A percentile compares a stretch with the other conserved stretches of the same genome.
Conservation (phyloP, 2,113 vertebrate genomes). For the Rhinoptilus africanus region DNA sequence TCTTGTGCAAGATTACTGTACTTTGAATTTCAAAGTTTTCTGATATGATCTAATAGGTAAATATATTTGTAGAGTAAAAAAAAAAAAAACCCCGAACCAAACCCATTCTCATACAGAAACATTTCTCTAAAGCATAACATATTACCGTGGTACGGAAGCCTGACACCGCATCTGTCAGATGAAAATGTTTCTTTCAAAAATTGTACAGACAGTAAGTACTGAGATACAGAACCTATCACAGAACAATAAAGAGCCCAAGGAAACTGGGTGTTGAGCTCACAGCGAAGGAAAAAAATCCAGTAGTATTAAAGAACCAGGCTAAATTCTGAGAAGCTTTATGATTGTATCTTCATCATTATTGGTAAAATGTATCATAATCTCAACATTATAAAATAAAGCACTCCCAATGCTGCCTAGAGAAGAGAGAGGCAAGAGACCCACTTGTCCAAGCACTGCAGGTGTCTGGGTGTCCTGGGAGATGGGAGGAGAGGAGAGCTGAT, state of each 20-base stretch:
- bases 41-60: not conserved
- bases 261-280: not conserved
- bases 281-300: not conserved
- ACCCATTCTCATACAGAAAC: not conserved
- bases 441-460: fast-evolving
- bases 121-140: not conserved
- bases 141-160: not conserved
- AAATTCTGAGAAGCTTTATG: not conserved
- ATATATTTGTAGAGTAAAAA: not conserved
- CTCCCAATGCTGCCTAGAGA: not conserved
- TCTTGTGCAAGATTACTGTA: not conserved
- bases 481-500: not conserved
- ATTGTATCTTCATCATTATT: not conserved
- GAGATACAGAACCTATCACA: not conserved
- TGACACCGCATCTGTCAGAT: not conserved
- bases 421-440: not conserved
- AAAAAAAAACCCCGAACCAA: too few species aligned
- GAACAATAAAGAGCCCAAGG: not conserved
- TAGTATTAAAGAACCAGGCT: not conserved
- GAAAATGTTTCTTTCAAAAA: not conserved
- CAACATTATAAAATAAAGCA: not conserved
- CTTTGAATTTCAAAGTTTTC: not conserved
- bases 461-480: not conserved
- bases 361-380: not conserved
- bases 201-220: not conserved